These are phyloP conservation scores for Bombus waltoni DNA, from an alignment of 1,140 invertebrate species.

Conservation along the genomic window DNA sequence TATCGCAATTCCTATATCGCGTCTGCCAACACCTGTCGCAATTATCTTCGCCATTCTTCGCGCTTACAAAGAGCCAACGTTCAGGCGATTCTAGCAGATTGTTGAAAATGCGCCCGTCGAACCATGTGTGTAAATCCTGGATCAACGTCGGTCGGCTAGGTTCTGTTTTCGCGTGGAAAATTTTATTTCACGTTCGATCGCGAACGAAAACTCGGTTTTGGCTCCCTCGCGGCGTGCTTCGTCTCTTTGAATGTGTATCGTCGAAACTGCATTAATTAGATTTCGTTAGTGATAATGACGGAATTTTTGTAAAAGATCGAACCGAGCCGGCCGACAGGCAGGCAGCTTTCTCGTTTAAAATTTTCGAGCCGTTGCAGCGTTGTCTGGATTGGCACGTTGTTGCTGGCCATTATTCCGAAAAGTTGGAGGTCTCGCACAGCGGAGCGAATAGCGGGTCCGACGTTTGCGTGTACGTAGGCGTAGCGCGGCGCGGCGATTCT, in stretches of 20 bases:
- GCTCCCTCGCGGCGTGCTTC: background rate
- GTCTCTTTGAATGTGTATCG: conserved; percentile 25
- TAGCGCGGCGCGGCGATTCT: background rate
- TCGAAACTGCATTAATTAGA: conserved; percentile 1
- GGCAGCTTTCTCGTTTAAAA: background rate
- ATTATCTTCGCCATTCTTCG: background rate
- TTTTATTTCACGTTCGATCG: conserved; percentile 34
- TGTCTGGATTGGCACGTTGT: too few relatives aligned
- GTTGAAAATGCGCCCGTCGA: conserved; percentile 11
- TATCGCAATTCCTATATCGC: too few relatives aligned
- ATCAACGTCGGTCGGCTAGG: conserved; percentile 1
- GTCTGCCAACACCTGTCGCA: background rate
- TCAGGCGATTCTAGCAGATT: background rate
- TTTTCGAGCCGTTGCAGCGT: background rate
- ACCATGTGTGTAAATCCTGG: conserved; percentile 6
- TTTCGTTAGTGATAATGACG: conserved; percentile 9
- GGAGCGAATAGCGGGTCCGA: background rate
- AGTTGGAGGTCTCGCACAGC: conserved; percentile 8
- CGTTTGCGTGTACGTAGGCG: background rate
- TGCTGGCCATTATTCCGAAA: conserved; percentile 27
- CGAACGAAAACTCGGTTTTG: background rate
- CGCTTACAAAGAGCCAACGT: conserved; percentile 16
- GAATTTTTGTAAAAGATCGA: background rate
- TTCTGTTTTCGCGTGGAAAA: background rate
- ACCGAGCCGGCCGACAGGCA: background rate